Percentiles rank a stretch among this genome's conserved stretches.
phyloP scores from a whole-genome alignment of 2,797 vertebrate species.

The Fundulus diaphanus region DNA sequence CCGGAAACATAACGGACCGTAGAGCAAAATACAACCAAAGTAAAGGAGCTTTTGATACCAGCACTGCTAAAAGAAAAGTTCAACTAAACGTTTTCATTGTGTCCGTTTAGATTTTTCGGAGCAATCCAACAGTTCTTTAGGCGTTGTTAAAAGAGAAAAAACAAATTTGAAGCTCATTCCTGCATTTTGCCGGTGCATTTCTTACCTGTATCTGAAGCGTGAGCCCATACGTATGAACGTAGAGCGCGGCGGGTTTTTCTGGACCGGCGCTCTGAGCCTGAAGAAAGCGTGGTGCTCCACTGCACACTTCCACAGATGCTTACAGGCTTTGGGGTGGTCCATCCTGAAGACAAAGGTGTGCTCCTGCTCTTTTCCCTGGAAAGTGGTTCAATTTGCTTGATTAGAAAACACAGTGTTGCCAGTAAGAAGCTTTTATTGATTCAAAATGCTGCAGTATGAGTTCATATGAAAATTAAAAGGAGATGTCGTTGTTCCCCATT shows the following conservation, averaged over 20 bases:
- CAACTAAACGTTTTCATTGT: not conserved
- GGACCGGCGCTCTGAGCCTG: constrained; percentile 93
- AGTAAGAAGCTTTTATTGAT: not conserved
- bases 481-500: not conserved
- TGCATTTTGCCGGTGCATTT: not conserved
- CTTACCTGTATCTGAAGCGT: constrained; percentile 95
- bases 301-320: constrained; percentile 98
- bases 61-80: not conserved
- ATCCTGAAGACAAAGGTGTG: constrained; percentile 98
- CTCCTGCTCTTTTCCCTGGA: constrained; percentile 96
- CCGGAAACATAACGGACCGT: not conserved
- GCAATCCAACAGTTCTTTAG: not conserved
- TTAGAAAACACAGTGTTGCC: not conserved
- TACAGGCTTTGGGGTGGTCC: constrained; percentile 98
- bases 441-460: not conserved
- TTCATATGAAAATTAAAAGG: not conserved
- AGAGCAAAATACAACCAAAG: not conserved
- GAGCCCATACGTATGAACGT: constrained; percentile 96
- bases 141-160: too few species aligned
- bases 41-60: not conserved
- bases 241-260: constrained; percentile 88
- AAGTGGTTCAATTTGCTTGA: not conserved
- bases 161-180: too few species aligned
- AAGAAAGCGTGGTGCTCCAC: constrained; percentile 99
- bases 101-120: not conserved